Evolutionary conservation across 1,140 invertebrate species (phyloP).

Genomic region (Drosophila simulans): DNA sequence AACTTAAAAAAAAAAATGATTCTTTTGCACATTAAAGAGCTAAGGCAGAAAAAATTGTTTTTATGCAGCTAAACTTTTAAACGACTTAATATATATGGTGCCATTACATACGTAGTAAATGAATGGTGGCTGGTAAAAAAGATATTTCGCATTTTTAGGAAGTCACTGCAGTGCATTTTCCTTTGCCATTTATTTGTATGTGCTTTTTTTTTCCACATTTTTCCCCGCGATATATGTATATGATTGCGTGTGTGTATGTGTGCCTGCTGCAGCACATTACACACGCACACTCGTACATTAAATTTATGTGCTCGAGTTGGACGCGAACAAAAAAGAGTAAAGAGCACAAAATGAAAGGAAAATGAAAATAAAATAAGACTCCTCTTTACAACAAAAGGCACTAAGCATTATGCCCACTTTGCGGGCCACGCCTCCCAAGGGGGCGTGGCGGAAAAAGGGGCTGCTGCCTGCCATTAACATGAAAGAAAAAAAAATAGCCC

Average conservation of each 20-base stretch:
- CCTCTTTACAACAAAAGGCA: constrained; percentile 79
- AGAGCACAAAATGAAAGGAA: constrained; percentile 27
- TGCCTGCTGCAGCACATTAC: constrained; percentile 65
- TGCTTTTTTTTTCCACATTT: neutral
- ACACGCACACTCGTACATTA: constrained; percentile 66
- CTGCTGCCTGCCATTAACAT: constrained; percentile 25
- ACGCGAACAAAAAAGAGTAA: constrained; percentile 14
- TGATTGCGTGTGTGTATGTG: constrained; percentile 30
- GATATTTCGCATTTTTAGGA: constrained; percentile 37
- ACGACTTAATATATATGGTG: constrained; percentile 12
- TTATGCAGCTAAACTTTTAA: neutral
- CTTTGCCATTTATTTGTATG: constrained; percentile 18
- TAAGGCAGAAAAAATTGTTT: no score
- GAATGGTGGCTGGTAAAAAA: constrained; percentile 13
- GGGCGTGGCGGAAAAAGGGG: constrained; percentile 13
- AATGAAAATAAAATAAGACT: constrained; percentile 58
- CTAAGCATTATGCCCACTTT: constrained; percentile 75
- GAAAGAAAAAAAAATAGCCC: constrained; percentile 7
- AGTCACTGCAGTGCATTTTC: constrained; percentile 48
- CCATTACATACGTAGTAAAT: constrained; percentile 12
- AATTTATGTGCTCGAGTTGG: constrained; percentile 66
- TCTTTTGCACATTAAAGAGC: neutral
- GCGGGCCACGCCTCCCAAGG: constrained; percentile 36
- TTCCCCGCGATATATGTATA: constrained; percentile 1
- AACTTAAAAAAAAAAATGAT: no score